Percentiles rank a stretch among this genome's conserved stretches.
phyloP scores from a whole-genome alignment of 2,797 vertebrate species.

The Erethizon dorsatum region DNA sequence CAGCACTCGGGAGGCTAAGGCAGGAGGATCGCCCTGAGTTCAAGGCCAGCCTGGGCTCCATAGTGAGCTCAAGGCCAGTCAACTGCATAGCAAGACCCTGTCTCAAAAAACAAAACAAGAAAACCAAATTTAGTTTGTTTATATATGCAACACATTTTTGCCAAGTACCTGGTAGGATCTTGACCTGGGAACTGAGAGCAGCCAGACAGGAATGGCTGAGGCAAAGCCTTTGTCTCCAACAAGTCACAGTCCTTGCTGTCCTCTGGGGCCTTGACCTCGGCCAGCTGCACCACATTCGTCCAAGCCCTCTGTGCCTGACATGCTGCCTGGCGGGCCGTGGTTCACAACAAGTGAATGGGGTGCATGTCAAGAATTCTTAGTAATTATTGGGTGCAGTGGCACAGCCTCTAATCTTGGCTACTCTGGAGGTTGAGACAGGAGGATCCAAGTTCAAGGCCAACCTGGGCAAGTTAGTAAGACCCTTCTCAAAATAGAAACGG shows the following conservation, averaged over 20 bases:
- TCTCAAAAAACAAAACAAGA: neutral
- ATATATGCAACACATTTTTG: neutral
- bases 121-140: neutral
- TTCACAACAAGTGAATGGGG: neutral
- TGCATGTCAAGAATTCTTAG: neutral
- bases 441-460: neutral
- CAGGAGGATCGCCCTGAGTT: neutral
- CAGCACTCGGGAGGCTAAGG: neutral
- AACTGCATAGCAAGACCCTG: neutral
- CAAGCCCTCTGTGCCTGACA: neutral
- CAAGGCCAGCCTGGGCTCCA: neutral
- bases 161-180: neutral
- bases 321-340: neutral
- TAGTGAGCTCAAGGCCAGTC: neutral
- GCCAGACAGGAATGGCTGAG: neutral
- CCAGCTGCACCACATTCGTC: neutral
- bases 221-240: neutral
- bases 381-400: neutral
- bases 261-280: neutral
- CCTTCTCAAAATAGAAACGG: neutral
- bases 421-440: neutral
- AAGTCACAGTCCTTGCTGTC: neutral
- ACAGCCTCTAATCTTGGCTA: neutral
- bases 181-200: neutral
- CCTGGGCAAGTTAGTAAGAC: neutral